A percentile compares a stretch with the other conserved stretches of the same genome.
These are phyloP conservation scores for Mola mola DNA, from an alignment of 2,113 vertebrate genomes.

Conservation along the genomic window DNA sequence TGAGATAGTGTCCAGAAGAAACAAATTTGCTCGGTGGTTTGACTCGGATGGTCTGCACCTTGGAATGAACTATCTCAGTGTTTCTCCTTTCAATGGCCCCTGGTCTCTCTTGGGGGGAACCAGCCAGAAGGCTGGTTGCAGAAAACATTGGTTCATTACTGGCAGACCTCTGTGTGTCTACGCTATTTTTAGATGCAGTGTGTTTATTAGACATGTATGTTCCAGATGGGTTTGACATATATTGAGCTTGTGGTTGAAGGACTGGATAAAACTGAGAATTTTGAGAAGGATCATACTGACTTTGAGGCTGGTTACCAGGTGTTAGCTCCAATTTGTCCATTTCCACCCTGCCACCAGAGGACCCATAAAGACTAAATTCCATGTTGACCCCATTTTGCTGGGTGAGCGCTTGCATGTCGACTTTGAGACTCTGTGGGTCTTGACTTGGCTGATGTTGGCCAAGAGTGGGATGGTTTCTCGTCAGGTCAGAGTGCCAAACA, in stretches of 20 bases:
- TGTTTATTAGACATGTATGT: background rate
- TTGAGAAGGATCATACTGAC: background rate
- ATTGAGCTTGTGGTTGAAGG: background rate
- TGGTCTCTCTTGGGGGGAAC: background rate
- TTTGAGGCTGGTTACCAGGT: background rate
- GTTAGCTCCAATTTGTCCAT: background rate
- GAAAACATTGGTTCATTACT: background rate
- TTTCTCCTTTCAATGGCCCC: background rate
- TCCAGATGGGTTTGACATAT: background rate
- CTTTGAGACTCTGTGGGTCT: background rate
- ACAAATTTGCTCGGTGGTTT: conserved; percentile 29
- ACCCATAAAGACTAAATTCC: background rate
- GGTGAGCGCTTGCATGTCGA: background rate
- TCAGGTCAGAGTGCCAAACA: background rate
- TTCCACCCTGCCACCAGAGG: background rate
- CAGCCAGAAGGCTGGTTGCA: background rate
- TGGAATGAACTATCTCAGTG: background rate
- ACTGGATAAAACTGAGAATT: background rate
- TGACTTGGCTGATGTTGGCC: background rate
- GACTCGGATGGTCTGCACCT: conserved; percentile 33
- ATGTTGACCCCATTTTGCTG: background rate
- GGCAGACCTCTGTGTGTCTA: background rate
- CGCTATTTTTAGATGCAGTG: background rate
- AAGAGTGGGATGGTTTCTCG: background rate
- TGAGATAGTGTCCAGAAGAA: conserved; percentile 1